Evolutionary conservation across 2,797 vertebrate species (phyloP).

Genomic region (Pteronotus mesoamericanus): DNA sequence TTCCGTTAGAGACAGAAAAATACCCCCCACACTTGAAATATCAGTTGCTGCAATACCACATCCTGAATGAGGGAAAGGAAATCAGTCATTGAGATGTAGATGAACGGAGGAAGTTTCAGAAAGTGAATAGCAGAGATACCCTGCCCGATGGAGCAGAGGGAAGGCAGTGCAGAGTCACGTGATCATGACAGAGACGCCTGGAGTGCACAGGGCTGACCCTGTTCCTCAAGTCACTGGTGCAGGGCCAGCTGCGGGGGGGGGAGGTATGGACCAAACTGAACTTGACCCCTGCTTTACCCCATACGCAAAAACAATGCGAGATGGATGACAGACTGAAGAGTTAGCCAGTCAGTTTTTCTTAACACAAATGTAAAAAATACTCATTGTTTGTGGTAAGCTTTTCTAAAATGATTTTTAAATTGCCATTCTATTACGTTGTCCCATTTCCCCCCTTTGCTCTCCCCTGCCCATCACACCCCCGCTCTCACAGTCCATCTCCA

Average conservation of each 20-base stretch:
- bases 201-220: not conserved
- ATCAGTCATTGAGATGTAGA: not conserved
- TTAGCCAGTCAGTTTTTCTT: not conserved
- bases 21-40: not conserved
- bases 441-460: too few species aligned
- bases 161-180: not conserved
- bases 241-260: too few species aligned
- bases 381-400: not conserved
- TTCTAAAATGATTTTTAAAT: not conserved
- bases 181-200: not conserved
- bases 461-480: too few species aligned
- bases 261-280: not conserved
- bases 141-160: not conserved
- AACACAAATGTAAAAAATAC: not conserved
- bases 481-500: rapidly evolving
- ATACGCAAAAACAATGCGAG: not conserved
- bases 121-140: too few species aligned
- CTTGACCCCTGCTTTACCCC: not conserved
- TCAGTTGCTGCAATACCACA: not conserved
- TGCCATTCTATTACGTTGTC: too few species aligned
- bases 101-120: not conserved
- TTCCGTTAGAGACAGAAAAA: not conserved
- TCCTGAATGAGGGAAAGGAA: not conserved
- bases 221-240: not conserved
- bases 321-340: not conserved